Evolutionary conservation across 2,888 invertebrate genomes (phyloP), one percentile per base, ranked within the genome.

Genomic region (Lepidochitona cinerea): DNA sequence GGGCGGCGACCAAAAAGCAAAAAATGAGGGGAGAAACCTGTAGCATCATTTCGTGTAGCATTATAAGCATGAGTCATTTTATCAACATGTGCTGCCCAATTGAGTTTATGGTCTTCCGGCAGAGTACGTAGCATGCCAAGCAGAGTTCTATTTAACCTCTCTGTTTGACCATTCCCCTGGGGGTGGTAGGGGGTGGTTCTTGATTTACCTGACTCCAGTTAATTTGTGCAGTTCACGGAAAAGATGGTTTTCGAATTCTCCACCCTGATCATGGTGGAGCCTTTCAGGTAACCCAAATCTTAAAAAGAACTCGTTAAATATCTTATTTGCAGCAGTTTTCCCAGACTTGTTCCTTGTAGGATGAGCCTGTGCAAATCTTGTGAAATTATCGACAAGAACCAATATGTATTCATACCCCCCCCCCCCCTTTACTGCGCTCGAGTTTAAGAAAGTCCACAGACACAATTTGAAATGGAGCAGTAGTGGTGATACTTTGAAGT

Each of bases 161-260:
- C 72, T 18, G 37, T 52, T 54, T 53, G 53, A 5, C 73, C 68
- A 66, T 75, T 75, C 18, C 68, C 76, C 59, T 68, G 33, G 36
- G 73, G 76, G 37, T 70, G 76, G 37, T 76, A 70, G 4, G 71
- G 73, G 14, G 68, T 73, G n/a, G 75, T 71, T 37, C 76, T 37
- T 2, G 73, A 71, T 9, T 65, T 36, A 1, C n/a, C 12, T 32
- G 14, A 76, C 54, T 18, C 68, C 68, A 37, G 41, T 53, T 2
- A 64, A 35, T 37, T 18, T 59, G 9, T 53, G 54, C 32, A 71
- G 35, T 14, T 71, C 65, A 14, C 7, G 32, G 33, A 65, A 68
- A 14, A 71, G 36, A 0, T 52, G 35, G 29, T 68, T 76, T 37
- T 76, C 71, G 59, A 70, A 75, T 18, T 73, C 68, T 1, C 67